These are phyloP conservation scores for Hylia prasina DNA, from an alignment of 2,113 vertebrate genomes.

Conservation along the genomic window DNA sequence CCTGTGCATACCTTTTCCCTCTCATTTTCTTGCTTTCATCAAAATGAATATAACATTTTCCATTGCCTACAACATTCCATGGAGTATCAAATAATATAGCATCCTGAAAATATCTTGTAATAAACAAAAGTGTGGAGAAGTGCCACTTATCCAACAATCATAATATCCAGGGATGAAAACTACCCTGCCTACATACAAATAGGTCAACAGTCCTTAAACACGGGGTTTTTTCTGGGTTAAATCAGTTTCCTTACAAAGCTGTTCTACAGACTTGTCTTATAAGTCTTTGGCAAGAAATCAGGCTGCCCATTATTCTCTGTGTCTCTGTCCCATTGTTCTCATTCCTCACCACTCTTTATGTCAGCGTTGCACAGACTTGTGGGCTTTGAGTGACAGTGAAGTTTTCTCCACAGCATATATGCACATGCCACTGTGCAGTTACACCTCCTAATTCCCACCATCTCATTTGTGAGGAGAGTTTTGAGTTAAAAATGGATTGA, in stretches of 20 bases:
- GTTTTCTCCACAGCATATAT: neutral
- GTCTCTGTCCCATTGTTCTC: neutral
- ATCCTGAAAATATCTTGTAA: neutral
- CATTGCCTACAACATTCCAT: neutral
- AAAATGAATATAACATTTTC: neutral
- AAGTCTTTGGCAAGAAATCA: neutral
- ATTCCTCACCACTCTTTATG: neutral
- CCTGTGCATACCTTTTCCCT: neutral
- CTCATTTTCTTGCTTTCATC: neutral
- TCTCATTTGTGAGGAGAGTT: neutral
- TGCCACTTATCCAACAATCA: neutral
- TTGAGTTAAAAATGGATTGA: neutral
- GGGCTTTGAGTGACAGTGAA: neutral
- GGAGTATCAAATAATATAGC: neutral
- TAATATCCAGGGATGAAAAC: neutral
- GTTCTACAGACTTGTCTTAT: neutral
- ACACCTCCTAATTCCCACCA: neutral
- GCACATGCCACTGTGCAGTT: neutral
- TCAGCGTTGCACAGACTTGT: neutral
- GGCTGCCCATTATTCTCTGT: neutral
- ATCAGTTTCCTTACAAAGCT: neutral
- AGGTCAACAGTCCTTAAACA: neutral
- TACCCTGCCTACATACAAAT: neutral
- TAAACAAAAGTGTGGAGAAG: neutral
- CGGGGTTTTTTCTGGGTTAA: neutral